Percentiles rank a stretch among this genome's conserved stretches.
phyloP scores from a whole-genome alignment of 2,888 invertebrate genomes.

The Latrodectus hesperus region DNA sequence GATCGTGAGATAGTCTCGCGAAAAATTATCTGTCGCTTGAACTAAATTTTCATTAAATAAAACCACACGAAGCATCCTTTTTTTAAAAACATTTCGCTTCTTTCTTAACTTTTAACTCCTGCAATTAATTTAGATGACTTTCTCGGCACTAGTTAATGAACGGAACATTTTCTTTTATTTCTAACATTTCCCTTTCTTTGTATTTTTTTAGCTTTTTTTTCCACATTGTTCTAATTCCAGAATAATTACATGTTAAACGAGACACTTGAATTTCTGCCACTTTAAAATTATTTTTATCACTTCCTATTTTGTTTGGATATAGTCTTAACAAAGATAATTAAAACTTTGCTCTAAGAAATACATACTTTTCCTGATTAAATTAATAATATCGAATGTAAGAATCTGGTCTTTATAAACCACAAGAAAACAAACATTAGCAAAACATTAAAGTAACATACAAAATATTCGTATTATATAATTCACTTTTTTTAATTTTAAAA shows the following conservation, averaged over 20 bases:
- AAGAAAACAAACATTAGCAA: too few species aligned
- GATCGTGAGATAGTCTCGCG: not conserved
- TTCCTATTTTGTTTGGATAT: not conserved
- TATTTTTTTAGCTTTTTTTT: not conserved
- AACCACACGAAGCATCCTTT: slow-evolving; percentile 21
- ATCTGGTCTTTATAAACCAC: too few species aligned
- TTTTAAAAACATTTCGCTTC: not conserved
- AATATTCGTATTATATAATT: too few species aligned
- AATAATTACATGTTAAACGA: slow-evolving; percentile 45
- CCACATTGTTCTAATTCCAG: slow-evolving; percentile 47
- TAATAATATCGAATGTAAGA: too few species aligned
- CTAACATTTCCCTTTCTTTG: not conserved
- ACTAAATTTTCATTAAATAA: slow-evolving; percentile 46
- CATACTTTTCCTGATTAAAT: not conserved
- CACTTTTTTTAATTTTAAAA: too few species aligned
- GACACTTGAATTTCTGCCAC: slow-evolving; percentile 33
- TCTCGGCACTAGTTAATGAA: slow-evolving; percentile 41
- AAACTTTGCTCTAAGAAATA: slow-evolving; percentile 7
- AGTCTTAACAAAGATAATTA: too few species aligned
- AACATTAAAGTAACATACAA: too few species aligned
- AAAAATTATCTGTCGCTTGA: slow-evolving; percentile 28
- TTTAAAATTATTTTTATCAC: slow-evolving; percentile 24
- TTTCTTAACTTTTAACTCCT: slow-evolving; percentile 13
- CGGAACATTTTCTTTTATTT: not conserved
- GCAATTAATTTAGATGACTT: slow-evolving; percentile 58